Conservation (phyloP, 2,797 vertebrate genomes). For the Diceros bicornis region DNA sequence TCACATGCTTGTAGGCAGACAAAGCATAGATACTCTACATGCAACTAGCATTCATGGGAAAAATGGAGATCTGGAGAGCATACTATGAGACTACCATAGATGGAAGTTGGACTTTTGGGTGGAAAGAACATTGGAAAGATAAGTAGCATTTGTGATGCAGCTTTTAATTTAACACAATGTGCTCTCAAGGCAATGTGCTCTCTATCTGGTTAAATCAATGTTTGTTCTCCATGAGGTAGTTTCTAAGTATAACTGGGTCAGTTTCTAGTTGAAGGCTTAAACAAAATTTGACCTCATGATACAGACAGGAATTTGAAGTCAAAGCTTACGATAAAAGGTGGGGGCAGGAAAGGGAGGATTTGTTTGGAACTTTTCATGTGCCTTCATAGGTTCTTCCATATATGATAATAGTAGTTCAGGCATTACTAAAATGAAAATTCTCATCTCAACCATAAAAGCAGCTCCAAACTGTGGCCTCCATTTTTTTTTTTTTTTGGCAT, state of each 20-base stretch:
- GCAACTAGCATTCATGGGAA: no score
- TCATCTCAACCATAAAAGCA: neutral
- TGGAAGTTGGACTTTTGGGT: no score
- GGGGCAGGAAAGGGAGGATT: neutral
- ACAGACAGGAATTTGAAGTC: neutral
- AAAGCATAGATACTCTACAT: neutral
- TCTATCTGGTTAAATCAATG: neutral
- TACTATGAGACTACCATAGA: no score
- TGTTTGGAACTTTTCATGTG: neutral
- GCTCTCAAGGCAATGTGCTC: neutral
- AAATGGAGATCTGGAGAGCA: no score
- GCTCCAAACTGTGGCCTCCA: neutral
- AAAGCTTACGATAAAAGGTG: neutral
- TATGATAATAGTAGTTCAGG: neutral
- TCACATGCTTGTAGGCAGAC: neutral
- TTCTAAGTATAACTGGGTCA: neutral
- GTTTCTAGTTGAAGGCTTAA: neutral
- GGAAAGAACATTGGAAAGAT: neutral
- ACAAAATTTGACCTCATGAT: constrained; percentile 21
- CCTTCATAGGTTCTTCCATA: neutral
- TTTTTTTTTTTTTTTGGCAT: neutral
- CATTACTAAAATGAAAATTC: neutral
- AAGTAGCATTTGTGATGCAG: neutral
- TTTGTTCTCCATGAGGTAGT: neutral
- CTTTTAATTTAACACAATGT: constrained; percentile 17